Evolutionary conservation across 2,888 invertebrate genomes (phyloP), one percentile per base, ranked within the genome.

Genomic region (Chorisops tibialis): DNA sequence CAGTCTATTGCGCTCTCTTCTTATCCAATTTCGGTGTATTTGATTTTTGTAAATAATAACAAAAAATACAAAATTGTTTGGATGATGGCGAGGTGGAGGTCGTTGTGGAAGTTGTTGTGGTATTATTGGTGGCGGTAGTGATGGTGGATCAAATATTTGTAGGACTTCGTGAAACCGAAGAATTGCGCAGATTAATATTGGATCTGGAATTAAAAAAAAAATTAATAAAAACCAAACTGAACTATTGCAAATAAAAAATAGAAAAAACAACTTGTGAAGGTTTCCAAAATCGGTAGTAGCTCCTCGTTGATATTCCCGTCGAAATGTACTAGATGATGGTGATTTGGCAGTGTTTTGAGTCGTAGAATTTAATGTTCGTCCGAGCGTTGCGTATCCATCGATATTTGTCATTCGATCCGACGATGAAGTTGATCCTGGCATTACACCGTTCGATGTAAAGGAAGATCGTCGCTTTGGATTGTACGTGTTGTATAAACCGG

Each of bases 391-490:
- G 68, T 78, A 78, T 3, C 75, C 72, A 52, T 77, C 77, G 21
- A 77, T 69, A 60, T 69, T 67, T 19, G 72, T 69, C 56, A 45
- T 56, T 6, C 56, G 56, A 45, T 56, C 56, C 19, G 47, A 47
- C 21, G 47, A 47, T 5, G 56, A 24, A 9, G 54, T 14, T 35
- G 70, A 68, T 2, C 64, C 61, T 6, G 63, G 67, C 1, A 70
- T 68, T 67, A 61, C 59, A 62, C 48, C 72, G 52, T 75, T 76
- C 1, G 73, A 65, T 7, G 71, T 75, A 43, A 74, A 75, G 3
- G 77, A 77, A 3, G 74, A 77, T 24, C 77, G 72, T 14, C 78
- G 72, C 62, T 77, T 78, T 4, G 78, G 76, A 66, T 74, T 77
- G 62, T 77, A 77, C 3, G 77, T 76, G 59, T 70, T 75, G 63